Percentiles rank a stretch among this genome's conserved stretches.
phyloP scores from a whole-genome alignment of 2,888 invertebrate genomes.

The Hyposoter didymator region DNA sequence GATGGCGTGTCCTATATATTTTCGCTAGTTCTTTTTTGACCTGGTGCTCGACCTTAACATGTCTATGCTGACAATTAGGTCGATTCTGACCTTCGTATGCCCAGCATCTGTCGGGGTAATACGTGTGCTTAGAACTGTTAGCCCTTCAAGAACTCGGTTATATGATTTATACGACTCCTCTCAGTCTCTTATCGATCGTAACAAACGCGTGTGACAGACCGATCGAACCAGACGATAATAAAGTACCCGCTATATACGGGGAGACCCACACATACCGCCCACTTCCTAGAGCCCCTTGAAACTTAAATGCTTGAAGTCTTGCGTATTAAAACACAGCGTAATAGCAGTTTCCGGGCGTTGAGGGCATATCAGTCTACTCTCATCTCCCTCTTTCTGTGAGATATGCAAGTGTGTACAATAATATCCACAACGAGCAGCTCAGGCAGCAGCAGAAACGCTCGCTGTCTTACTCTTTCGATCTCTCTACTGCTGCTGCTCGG shows the following conservation, averaged over 20 bases:
- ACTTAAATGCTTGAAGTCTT: constrained; percentile 77
- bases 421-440: constrained; percentile 50
- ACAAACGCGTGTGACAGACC: constrained; percentile 18
- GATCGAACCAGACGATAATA: constrained; percentile 24
- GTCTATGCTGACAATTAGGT: constrained; percentile 67
- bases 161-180: constrained; percentile 46
- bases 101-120: constrained; percentile 70
- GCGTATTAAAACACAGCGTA: constrained; percentile 80
- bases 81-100: constrained; percentile 68
- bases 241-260: constrained; percentile 65
- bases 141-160: constrained; percentile 40
- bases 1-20: neutral
- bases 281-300: constrained; percentile 80
- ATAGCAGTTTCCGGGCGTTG: constrained; percentile 80
- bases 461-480: neutral
- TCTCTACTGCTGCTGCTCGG: neutral
- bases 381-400: constrained; percentile 46
- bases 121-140: constrained; percentile 12
- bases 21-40: constrained; percentile 22
- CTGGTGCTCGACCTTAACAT: constrained; percentile 30
- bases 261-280: constrained; percentile 72
- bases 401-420: constrained; percentile 37
- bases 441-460: constrained; percentile 1
- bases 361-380: constrained; percentile 72
- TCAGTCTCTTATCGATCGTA: constrained; percentile 13